Evolutionary conservation across 2,797 vertebrate species (phyloP).

Genomic region (Poecilia picta): DNA sequence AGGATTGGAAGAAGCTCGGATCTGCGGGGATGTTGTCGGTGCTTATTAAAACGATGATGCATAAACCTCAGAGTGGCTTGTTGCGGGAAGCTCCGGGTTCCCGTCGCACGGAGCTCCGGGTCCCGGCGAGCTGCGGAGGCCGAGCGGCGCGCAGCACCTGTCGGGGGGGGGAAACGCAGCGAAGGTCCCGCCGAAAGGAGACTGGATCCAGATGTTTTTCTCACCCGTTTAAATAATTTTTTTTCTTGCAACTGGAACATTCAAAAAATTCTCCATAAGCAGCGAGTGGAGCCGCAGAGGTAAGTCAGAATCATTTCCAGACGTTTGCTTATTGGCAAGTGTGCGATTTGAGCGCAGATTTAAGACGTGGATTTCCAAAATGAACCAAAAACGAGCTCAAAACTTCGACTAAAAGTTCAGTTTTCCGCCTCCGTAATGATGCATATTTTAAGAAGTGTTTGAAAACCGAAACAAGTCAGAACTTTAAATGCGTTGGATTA

Average conservation of each 20-base stretch:
- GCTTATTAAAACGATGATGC: slow-evolving; percentile 84
- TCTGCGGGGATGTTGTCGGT: slow-evolving; percentile 79
- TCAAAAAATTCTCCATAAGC: background rate
- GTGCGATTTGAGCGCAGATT: background rate
- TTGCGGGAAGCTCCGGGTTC: slow-evolving; percentile 49
- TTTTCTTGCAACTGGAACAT: slow-evolving; percentile 15
- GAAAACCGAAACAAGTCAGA: background rate
- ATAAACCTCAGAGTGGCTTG: slow-evolving; percentile 67
- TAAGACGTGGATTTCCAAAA: no score
- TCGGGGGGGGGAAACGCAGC: slow-evolving; percentile 72
- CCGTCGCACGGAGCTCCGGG: slow-evolving; percentile 32
- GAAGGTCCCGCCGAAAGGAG: slow-evolving; percentile 54
- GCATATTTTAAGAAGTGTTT: background rate
- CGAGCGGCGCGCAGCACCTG: slow-evolving; percentile 71
- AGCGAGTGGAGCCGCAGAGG: slow-evolving; percentile 41
- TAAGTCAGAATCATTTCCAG: slow-evolving; percentile 37
- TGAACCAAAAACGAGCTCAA: background rate
- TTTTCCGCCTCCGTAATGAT: background rate
- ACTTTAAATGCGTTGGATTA: background rate
- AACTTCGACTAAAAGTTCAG: background rate
- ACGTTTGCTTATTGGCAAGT: background rate
- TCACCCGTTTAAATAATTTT: no score
- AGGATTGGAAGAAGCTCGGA: slow-evolving; percentile 77
- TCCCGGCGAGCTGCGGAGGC: slow-evolving; percentile 46
- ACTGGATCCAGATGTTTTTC: slow-evolving; percentile 26